These are phyloP conservation scores for Takifugu ocellatus DNA, from an alignment of 2,797 vertebrate species.

Conservation along the genomic window DNA sequence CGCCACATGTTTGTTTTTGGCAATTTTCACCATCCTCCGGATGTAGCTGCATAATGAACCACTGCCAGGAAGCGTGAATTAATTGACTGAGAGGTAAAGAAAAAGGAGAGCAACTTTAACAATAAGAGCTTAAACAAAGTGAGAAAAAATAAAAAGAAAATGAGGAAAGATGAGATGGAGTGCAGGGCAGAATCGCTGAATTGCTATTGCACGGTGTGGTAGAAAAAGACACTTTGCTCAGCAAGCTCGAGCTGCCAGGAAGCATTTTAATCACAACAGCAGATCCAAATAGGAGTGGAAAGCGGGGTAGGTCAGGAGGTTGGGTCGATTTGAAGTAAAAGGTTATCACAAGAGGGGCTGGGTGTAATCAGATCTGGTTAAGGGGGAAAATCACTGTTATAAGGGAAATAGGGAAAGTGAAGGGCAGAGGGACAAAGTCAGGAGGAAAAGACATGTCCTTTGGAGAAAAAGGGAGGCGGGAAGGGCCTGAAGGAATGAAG, in stretches of 20 bases:
- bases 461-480: not conserved
- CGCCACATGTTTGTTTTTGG: constrained; percentile 32
- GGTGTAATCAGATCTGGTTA: constrained; percentile 67
- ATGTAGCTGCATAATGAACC: constrained; percentile 47
- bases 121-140: constrained; percentile 22
- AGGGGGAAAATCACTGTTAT: constrained; percentile 49
- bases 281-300: constrained; percentile 70
- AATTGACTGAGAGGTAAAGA: constrained; percentile 25
- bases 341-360: constrained; percentile 62
- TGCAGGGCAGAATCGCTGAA: constrained; percentile 59
- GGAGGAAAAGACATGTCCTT: constrained; percentile 18
- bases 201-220: constrained; percentile 42
- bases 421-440: constrained; percentile 41
- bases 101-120: constrained; percentile 2
- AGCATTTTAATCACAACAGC: constrained; percentile 71
- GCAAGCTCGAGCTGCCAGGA: constrained; percentile 62
- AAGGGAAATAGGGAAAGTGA: constrained; percentile 38
- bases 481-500: not conserved
- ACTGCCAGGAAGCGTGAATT: constrained; percentile 31
- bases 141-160: constrained; percentile 15
- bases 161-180: constrained; percentile 7
- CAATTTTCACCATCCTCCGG: constrained; percentile 42
- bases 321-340: constrained; percentile 71
- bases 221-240: constrained; percentile 63
- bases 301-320: constrained; percentile 64